Percentiles rank a stretch among this genome's conserved stretches.
phyloP scores from a whole-genome alignment of 2,113 vertebrate genomes.

The Empidonax alnorum region DNA sequence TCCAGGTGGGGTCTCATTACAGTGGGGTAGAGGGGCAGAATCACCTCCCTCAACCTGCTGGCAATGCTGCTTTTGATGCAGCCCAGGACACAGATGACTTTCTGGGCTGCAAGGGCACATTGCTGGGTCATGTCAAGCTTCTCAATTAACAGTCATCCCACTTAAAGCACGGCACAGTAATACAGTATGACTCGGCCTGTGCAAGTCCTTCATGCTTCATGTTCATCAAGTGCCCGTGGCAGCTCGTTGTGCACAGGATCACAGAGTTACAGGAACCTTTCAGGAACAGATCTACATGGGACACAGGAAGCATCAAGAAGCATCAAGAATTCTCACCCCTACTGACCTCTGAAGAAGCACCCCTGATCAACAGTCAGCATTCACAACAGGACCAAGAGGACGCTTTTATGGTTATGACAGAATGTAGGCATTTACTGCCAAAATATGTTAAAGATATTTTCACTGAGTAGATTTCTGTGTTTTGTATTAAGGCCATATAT shows the following conservation, averaged over 20 bases:
- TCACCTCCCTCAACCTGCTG: background rate
- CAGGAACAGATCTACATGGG: background rate
- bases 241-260: background rate
- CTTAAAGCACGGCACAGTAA: background rate
- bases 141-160: background rate
- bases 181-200: fast-evolving
- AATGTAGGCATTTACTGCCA: background rate
- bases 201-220: background rate
- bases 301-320: background rate
- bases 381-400: background rate
- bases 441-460: conserved; percentile 11
- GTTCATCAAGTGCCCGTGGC: fast-evolving
- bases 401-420: background rate
- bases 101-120: background rate
- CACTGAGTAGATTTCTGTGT: background rate
- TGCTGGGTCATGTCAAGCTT: background rate
- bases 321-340: background rate
- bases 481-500: background rate
- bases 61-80: fast-evolving
- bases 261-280: background rate
- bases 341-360: background rate
- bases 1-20: background rate
- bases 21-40: background rate
- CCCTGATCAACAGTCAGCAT: background rate
- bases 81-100: background rate